Percentiles rank a stretch among this genome's conserved stretches.
phyloP scores from a whole-genome alignment of 2,113 vertebrate species.

The Ranitomeya variabilis region DNA sequence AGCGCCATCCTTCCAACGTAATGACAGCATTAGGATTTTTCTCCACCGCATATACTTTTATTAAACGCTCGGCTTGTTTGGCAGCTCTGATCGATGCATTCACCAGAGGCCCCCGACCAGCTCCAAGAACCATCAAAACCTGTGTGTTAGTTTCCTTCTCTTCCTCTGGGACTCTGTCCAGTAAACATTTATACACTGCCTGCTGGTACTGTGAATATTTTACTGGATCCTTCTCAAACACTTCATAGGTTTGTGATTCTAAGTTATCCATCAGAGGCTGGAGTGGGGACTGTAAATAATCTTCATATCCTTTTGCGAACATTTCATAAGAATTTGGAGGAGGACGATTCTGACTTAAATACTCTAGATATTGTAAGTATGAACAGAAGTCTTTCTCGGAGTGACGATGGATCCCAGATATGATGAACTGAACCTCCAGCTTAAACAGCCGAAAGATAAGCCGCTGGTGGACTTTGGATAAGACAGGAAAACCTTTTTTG shows the following conservation, averaged over 20 bases:
- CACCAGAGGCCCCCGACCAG: slow-evolving; percentile 87
- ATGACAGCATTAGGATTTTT: slow-evolving; percentile 92
- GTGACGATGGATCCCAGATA: slow-evolving; percentile 86
- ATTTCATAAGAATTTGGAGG: slow-evolving; percentile 87
- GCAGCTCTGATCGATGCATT: slow-evolving; percentile 87
- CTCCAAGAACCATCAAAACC: slow-evolving; percentile 90
- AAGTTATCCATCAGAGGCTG: slow-evolving; percentile 97
- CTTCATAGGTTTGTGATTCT: slow-evolving; percentile 94
- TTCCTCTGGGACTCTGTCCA: slow-evolving; percentile 88
- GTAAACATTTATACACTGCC: slow-evolving; percentile 89
- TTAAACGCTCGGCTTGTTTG: slow-evolving; percentile 80
- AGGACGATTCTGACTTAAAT: slow-evolving; percentile 89
- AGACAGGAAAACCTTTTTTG: slow-evolving; percentile 92
- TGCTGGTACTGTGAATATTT: slow-evolving; percentile 93
- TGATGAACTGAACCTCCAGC: slow-evolving; percentile 91
- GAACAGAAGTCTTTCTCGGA: slow-evolving; percentile 89
- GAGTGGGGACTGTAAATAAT: slow-evolving; percentile 90
- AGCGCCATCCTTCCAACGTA: slow-evolving; percentile 92
- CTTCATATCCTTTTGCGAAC: slow-evolving; percentile 91
- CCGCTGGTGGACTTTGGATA: slow-evolving; percentile 87
- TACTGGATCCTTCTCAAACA: slow-evolving; percentile 93
- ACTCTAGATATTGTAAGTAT: slow-evolving; percentile 91
- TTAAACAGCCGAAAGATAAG: slow-evolving; percentile 89
- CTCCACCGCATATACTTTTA: slow-evolving; percentile 87
- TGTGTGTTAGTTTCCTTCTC: slow-evolving; percentile 86